Conservation (phyloP, 1,140 invertebrate genomes). For the Heliconius hewitsoni region DNA sequence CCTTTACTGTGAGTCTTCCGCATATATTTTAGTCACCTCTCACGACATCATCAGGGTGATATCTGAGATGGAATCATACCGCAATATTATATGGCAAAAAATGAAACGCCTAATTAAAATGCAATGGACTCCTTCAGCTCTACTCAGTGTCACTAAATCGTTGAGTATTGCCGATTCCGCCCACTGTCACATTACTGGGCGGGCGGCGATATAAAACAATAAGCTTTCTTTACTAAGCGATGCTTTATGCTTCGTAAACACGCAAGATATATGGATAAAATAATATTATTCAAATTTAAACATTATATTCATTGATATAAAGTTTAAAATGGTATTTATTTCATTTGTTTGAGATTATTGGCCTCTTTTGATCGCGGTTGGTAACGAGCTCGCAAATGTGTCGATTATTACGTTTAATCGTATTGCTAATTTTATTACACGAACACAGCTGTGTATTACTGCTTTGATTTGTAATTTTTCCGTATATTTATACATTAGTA, state of each 20-base stretch:
- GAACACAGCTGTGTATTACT: conserved; percentile 29
- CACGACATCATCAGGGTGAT: too few relatives aligned
- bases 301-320: conserved; percentile 25
- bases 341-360: conserved; percentile 16
- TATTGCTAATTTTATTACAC: conserved; percentile 49
- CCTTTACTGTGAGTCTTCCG: too few relatives aligned
- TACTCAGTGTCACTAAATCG: conserved; percentile 20
- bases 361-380: conserved; percentile 42
- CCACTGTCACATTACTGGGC: conserved; percentile 69
- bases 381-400: conserved; percentile 58
- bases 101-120: background rate
- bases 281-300: conserved; percentile 31
- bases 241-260: conserved; percentile 67
- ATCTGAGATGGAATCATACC: too few relatives aligned
- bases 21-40: too few relatives aligned
- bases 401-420: conserved; percentile 47
- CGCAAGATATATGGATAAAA: conserved; percentile 48
- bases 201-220: conserved; percentile 77
- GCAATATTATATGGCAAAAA: background rate
- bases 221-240: conserved; percentile 68
- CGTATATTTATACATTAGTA: background rate
- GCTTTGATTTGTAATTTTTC: conserved; percentile 11
- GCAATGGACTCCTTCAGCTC: background rate
- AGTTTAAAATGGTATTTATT: conserved; percentile 11
- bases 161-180: conserved; percentile 54